These are phyloP conservation scores for Tetranychus piercei DNA, from an alignment of 2,888 invertebrate species.

Conservation along the genomic window DNA sequence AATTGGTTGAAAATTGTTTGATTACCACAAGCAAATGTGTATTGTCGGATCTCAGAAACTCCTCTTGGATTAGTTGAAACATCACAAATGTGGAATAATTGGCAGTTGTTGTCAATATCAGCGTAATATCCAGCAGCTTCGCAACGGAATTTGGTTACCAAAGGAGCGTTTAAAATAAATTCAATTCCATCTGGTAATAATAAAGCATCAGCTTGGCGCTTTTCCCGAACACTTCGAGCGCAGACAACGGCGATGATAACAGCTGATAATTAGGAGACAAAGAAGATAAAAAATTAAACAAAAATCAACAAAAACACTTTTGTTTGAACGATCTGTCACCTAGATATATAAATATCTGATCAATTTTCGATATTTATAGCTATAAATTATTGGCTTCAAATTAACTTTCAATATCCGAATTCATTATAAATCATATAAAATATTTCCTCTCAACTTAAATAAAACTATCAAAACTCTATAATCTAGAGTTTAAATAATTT, in stretches of 20 bases:
- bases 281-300: background rate
- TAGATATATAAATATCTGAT: no score
- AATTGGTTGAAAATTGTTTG: slow-evolving; percentile 28
- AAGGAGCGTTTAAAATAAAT: background rate
- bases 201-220: background rate
- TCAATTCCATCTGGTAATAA: slow-evolving; percentile 2
- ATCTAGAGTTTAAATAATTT: no score
- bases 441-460: no score
- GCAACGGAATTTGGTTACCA: slow-evolving; percentile 27
- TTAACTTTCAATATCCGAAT: no score
- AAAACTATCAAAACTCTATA: no score
- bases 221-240: background rate
- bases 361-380: no score
- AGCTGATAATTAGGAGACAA: background rate
- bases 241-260: background rate
- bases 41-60: slow-evolving; percentile 22
- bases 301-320: background rate
- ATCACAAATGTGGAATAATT: slow-evolving; percentile 26
- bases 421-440: no score
- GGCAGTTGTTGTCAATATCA: slow-evolving; percentile 26
- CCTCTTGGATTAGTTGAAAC: slow-evolving; percentile 12
- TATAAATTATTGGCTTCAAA: no score
- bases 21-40: slow-evolving; percentile 26
- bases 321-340: background rate
- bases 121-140: slow-evolving; percentile 28